Conservation (phyloP, 2,888 invertebrate genomes). For the Cephus runcator region DNA sequence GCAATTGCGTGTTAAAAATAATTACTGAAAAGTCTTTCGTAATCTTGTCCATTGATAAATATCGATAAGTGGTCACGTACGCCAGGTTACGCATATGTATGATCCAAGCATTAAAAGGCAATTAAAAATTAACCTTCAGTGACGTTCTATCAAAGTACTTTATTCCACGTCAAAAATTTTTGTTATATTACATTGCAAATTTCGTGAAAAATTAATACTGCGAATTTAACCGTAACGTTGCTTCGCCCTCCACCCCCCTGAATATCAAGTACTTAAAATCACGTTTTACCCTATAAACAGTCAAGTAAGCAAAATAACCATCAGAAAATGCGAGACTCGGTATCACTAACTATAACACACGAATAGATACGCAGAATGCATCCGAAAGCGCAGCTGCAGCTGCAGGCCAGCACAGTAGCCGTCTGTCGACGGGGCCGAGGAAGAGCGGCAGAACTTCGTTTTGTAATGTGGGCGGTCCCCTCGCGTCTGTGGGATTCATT, state of each 20-base stretch:
- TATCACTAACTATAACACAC: not conserved
- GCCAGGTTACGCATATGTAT: not conserved
- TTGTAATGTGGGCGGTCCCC: constrained; percentile 53
- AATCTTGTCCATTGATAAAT: not conserved
- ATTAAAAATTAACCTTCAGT: not conserved
- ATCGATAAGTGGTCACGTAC: not conserved
- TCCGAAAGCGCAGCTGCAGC: not conserved
- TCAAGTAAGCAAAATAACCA: not conserved
- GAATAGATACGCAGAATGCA: not conserved
- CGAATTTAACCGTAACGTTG: not conserved
- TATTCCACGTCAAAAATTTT: not conserved
- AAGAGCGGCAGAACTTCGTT: constrained; percentile 6
- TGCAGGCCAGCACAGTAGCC: constrained; percentile 30
- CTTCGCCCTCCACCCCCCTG: not conserved
- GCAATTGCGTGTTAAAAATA: not conserved
- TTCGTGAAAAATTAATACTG: not conserved
- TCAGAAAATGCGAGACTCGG: not conserved
- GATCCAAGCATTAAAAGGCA: not conserved
- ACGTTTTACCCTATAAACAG: not conserved
- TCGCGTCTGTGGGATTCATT: constrained; percentile 45
- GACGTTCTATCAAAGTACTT: not conserved
- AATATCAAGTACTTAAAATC: not conserved
- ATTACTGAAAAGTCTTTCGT: not conserved
- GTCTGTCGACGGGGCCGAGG: constrained; percentile 14
- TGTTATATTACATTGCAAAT: not conserved